Base-by-base conservation (phyloP, 2,888 invertebrate species). In the Drosophila kambysellisi region DNA sequence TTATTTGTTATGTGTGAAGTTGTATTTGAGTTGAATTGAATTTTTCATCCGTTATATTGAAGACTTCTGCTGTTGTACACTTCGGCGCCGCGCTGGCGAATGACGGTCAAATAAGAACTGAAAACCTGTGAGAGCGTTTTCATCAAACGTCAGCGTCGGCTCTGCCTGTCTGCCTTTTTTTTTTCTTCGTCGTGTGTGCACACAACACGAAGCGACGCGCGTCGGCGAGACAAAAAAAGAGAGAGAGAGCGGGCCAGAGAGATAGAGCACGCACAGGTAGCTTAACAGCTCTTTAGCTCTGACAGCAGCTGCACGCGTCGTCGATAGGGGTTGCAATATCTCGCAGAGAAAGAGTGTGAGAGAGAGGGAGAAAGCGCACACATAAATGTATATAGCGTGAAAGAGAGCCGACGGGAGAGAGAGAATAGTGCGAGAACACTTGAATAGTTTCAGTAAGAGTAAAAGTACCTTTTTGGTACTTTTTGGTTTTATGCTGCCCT, bases 91-190 rank as follows among this genome's bases (percentile, higher is more conserved):
- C 81, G 81, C 83, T 86, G 85, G 89, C 85, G 85, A 86, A 83
- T 86, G 86, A 87, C 78, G 78, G 87, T 76, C 81, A 81, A 89
- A 89, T 89, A 89, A 87, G 89, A 88, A 86, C 84, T 84, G 88
- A 83, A 83, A 87, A 89, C 80, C 82, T 83, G 83, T 61, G 89
- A 84, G 82, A 79, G 79, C 78, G 80, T 66, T 62, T 56, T 56
- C 39, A 43, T 56, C 39, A 43, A 65, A 79, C 71, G 56, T 64
- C 71, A 67, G 53, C 73, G 67, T 68, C 76, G 79, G 80, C 58
- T 57, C 70, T 69, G 50, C 53, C 20, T 25, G 46, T 15, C 2
- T 29, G 46, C 29, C 25, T 46, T 46, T 54, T 46, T 17, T 79
- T 59, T 46, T 46, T 74, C 75, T 46, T 46, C 46, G 46, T 43